These are phyloP conservation scores for Chrysogorgia sp. DNA, from an alignment of 92 coral and sea anemone species.

Conservation along the genomic window DNA sequence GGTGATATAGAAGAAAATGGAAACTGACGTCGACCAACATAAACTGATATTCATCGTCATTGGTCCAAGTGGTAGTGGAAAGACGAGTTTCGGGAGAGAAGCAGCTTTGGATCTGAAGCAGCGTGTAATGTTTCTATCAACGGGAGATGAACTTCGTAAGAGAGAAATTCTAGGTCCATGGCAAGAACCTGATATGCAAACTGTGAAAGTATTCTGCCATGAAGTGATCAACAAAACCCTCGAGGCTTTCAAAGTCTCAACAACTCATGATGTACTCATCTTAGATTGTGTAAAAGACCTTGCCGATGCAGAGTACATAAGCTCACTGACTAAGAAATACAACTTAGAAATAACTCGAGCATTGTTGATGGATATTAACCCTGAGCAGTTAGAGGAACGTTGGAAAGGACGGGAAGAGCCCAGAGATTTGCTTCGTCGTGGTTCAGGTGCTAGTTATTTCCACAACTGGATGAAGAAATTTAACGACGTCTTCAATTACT, in stretches of 20 bases:
- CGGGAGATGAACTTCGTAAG: constrained; percentile 30
- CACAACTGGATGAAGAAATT: background rate
- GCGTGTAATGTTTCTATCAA: constrained; percentile 14
- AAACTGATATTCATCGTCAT: constrained; percentile 1
- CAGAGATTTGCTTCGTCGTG: constrained; percentile 5
- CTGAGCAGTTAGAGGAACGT: background rate
- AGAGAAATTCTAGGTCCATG: constrained; percentile 1
- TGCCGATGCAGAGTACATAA: constrained; percentile 9
- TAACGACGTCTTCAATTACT: constrained; percentile 2
- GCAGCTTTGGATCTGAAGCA: background rate
- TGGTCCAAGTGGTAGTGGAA: constrained; percentile 35
- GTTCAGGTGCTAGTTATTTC: background rate
- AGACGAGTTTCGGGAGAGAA: background rate
- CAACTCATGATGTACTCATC: background rate
- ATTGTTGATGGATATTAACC: background rate
- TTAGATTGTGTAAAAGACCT: constrained; percentile 31
- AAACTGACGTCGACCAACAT: background rate
- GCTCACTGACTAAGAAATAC: constrained; percentile 12
- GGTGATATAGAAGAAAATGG: too few relatives aligned
- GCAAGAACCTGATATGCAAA: constrained; percentile 20
- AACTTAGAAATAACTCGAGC: constrained; percentile 10
- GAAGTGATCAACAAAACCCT: constrained; percentile 10
- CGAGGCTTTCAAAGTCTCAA: constrained; percentile 2
- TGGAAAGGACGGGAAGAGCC: constrained; percentile 9
- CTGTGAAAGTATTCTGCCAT: constrained; percentile 22